Evolutionary conservation across 2,888 invertebrate genomes (phyloP).

Genomic region (Neuroscelio doddi): DNA sequence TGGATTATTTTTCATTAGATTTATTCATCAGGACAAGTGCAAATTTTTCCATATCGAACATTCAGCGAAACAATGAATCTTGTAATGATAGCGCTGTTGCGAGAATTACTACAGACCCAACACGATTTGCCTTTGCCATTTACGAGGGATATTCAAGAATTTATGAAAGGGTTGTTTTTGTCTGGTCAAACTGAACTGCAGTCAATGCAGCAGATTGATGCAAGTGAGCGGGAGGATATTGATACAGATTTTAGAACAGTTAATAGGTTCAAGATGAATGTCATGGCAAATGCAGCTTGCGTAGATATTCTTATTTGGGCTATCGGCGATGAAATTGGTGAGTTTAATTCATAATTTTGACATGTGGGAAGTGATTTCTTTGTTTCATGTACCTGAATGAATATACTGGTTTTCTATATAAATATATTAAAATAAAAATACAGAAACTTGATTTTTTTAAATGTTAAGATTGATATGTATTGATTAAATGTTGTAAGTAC

Average conservation of each 20-base stretch:
- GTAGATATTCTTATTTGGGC: conserved; percentile 99
- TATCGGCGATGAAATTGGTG: conserved; percentile 96
- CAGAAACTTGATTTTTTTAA: too few species aligned
- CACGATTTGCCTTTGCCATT: conserved; percentile 91
- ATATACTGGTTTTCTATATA: background rate
- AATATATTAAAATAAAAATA: background rate
- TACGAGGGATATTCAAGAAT: conserved; percentile 92
- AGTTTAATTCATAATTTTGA: conserved; percentile 50
- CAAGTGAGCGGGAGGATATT: conserved; percentile 86
- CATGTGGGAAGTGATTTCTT: too few species aligned
- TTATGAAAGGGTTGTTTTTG: conserved; percentile 90
- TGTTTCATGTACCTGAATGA: background rate
- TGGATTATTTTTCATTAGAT: conserved; percentile 71
- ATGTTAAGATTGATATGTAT: too few species aligned
- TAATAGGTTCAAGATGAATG: conserved; percentile 94
- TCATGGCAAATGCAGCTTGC: conserved; percentile 97
- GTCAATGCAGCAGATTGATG: conserved; percentile 88
- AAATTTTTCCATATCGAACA: conserved; percentile 92
- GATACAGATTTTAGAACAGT: conserved; percentile 87
- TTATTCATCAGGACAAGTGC: conserved; percentile 71
- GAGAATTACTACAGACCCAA: conserved; percentile 93
- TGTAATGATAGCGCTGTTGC: conserved; percentile 91
- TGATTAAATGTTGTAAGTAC: too few species aligned
- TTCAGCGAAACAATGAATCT: conserved; percentile 96
- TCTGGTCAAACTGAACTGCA: conserved; percentile 95